A percentile compares a stretch with the other conserved stretches of the same genome.
phyloP scores from a whole-genome alignment of 2,113 vertebrate genomes.

The Thalassarche chlororhynchos region DNA sequence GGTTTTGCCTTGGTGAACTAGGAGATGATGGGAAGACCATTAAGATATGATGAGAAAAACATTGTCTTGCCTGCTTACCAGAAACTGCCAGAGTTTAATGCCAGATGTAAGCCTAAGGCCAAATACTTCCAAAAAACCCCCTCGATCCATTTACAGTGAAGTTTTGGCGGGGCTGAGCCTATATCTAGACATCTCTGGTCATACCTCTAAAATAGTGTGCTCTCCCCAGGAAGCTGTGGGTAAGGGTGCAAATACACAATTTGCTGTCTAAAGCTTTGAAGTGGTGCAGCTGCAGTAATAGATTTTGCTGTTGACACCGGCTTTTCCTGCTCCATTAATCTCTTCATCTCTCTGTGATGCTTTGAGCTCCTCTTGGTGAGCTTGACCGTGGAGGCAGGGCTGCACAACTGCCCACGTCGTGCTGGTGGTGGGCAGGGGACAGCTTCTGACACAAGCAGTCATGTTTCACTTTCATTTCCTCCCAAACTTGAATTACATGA shows the following conservation, averaged over 20 bases:
- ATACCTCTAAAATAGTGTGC: not conserved
- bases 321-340: not conserved
- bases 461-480: not conserved
- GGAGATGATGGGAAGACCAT: not conserved
- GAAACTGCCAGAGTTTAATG: not conserved
- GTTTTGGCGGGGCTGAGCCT: not conserved
- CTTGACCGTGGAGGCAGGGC: not conserved
- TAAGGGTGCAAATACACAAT: not conserved
- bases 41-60: not conserved
- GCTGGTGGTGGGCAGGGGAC: not conserved
- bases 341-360: not conserved
- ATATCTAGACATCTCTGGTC: accelerated
- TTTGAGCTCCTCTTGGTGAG: not conserved
- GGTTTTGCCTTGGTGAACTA: not conserved
- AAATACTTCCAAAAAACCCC: not conserved
- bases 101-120: not conserved
- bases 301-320: not conserved
- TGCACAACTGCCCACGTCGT: accelerated
- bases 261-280: not conserved
- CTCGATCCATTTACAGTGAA: not conserved
- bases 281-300: not conserved
- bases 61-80: not conserved
- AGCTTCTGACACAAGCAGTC: not conserved
- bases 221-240: not conserved
- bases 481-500: not conserved